A percentile compares a stretch with the other conserved stretches of the same genome.
phyloP scores from a whole-genome alignment of 1,140 invertebrate genomes.

The Asbolus verrucosus region DNA sequence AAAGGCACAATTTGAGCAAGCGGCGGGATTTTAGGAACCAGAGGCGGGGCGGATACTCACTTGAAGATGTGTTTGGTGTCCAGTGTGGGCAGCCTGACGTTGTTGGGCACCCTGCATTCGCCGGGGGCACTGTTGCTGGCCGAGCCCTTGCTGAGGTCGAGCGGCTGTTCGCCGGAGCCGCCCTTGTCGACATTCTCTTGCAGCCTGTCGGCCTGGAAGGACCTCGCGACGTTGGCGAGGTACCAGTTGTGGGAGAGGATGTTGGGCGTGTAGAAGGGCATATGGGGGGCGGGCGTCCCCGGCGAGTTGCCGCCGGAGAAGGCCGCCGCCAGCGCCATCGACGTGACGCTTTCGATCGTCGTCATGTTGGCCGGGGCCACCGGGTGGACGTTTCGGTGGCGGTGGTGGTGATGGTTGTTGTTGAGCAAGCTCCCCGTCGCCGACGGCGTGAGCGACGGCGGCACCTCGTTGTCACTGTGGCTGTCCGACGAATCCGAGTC shows the following conservation, averaged over 20 bases:
- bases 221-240: slow-evolving; percentile 57
- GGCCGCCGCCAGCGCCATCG: slow-evolving; percentile 74
- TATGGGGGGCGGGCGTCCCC: slow-evolving; percentile 53
- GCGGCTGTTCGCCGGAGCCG: slow-evolving; percentile 74
- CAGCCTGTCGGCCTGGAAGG: slow-evolving; percentile 55
- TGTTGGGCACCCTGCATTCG: slow-evolving; percentile 44
- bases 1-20: too few relatives aligned
- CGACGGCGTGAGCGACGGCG: slow-evolving; percentile 62
- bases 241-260: slow-evolving; percentile 59
- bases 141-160: slow-evolving; percentile 78
- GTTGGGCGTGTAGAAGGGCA: slow-evolving; percentile 59
- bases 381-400: slow-evolving; percentile 59
- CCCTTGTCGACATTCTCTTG: slow-evolving; percentile 34
- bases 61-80: slow-evolving; percentile 78
- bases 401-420: slow-evolving; percentile 62
- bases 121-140: slow-evolving; percentile 47
- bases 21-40: too few relatives aligned
- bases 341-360: slow-evolving; percentile 68
- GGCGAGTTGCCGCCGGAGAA: slow-evolving; percentile 65
- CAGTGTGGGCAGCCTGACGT: slow-evolving; percentile 67
- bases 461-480: slow-evolving; percentile 66
- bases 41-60: slow-evolving; percentile 72
- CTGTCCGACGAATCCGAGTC: slow-evolving; percentile 72
- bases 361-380: slow-evolving; percentile 62
- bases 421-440: slow-evolving; percentile 54